Base-by-base conservation (phyloP, 2,797 vertebrate genomes). In the Amazona finschi region DNA sequence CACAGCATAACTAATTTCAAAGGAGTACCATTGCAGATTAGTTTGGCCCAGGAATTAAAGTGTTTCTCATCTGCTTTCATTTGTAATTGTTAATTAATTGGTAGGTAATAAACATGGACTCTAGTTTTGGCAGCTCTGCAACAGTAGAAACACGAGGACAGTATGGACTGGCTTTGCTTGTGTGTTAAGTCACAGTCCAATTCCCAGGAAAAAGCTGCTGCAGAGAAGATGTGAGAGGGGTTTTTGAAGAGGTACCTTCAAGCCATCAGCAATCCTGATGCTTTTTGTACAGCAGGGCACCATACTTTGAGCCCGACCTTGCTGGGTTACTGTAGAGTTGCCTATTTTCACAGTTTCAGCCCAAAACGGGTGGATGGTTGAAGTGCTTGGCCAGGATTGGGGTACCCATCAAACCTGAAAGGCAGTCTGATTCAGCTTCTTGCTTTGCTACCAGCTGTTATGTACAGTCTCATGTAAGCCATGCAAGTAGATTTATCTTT, bases 71-170 rank as follows among this genome's bases (percentile, higher is more conserved):
- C 53, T 90, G 83, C 30, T 95, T 95, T 86, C 3, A 0, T 39
- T 75, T 24, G 17, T 66, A 71, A 55, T 79, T 50, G 55, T 93
- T 92, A 93, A 90, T 93, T 93, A 95, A 78, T 78, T 84, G 38
- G 19, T 62, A 62, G 13, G 33, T 72, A 84, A 84, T 93, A 81
- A 92, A 90, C 61, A 88, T 1, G 41, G 76, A 64, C 38, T 69
- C 20, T 22, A 28, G 18, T 43, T 91, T 65, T 80, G 67, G 41
- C 72, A 71, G 72, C 47, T 78, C 58, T 52, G 46, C 61, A 38
- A 41, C 15, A 31, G 36, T 11, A 90, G 62, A 46, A 88, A 61
- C 5, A 38, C 0, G 0, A 71, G 41, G 36, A 27, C 24, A 27
- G 24, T 4, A 58, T 2, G 18, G 52, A 61, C 11, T 65, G 25